Percentiles rank a stretch among this genome's conserved stretches.
Evolutionary conservation across 2,797 vertebrate species (phyloP).

Genomic region (Gambusia yucatana): DNA sequence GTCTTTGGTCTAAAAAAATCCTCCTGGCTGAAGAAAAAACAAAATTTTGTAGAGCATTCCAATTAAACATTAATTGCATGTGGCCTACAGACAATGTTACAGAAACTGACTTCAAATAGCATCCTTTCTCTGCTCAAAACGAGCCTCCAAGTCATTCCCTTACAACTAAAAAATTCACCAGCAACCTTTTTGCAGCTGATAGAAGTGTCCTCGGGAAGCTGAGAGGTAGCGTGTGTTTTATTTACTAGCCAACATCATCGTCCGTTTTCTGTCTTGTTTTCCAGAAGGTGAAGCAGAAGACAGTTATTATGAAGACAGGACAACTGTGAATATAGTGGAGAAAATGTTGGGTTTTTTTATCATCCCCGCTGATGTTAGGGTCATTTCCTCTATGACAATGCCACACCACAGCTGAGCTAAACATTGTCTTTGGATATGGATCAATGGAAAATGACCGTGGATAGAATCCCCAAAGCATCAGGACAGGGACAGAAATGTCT

Average conservation of each 20-base stretch:
- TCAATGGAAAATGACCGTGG: background rate
- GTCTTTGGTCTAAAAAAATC: background rate
- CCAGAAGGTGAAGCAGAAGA: background rate
- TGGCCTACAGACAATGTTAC: background rate
- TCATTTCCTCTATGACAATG: background rate
- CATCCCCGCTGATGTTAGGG: background rate
- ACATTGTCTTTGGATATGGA: background rate
- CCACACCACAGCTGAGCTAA: background rate
- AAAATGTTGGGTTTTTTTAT: background rate
- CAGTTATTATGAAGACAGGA: background rate
- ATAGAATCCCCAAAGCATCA: background rate
- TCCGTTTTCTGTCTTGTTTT: constrained; percentile 2
- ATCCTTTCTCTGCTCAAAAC: background rate
- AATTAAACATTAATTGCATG: background rate
- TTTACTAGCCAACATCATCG: background rate
- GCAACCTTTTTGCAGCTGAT: background rate
- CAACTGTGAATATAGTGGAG: background rate
- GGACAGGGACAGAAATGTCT: background rate
- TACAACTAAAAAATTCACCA: constrained; percentile 1
- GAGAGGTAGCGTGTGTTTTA: background rate
- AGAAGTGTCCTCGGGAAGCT: background rate
- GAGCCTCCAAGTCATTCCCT: background rate
- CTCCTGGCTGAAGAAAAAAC: background rate
- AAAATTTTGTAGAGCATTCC: background rate
- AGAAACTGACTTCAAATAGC: constrained; percentile 4